phyloP scores from a whole-genome alignment of 2,888 invertebrate species.

The Tanytarsus gracilentus region DNA sequence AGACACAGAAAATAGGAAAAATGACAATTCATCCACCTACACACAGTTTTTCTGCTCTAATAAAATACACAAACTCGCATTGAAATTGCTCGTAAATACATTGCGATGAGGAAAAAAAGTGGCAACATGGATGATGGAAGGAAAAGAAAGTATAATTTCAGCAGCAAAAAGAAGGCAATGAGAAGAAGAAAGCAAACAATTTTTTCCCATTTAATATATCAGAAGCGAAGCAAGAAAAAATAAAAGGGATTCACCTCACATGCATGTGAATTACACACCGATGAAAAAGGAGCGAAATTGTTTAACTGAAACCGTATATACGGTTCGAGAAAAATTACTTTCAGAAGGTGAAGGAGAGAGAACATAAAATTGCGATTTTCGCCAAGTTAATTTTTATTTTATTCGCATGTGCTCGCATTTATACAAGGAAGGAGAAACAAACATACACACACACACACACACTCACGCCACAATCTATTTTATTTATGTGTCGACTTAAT shows the following conservation, averaged over 20 bases:
- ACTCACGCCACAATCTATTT: not conserved
- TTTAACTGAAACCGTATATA: not conserved
- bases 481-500: conserved; percentile 21
- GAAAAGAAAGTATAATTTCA: conserved; percentile 10
- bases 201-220: too few relatives aligned
- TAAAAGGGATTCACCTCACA: too few relatives aligned
- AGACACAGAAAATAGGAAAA: too few relatives aligned
- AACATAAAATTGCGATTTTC: conserved; percentile 24
- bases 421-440: too few relatives aligned
- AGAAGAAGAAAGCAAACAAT: too few relatives aligned
- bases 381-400: conserved; percentile 26
- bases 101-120: not conserved
- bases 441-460: not conserved
- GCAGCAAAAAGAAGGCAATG: not conserved
- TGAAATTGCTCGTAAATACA: not conserved
- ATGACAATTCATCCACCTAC: too few relatives aligned
- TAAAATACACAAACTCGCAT: too few relatives aligned
- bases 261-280: not conserved
- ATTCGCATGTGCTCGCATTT: not conserved
- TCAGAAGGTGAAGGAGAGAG: conserved; percentile 4
- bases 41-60: not conserved
- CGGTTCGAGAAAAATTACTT: too few relatives aligned
- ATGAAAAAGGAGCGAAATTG: not conserved
- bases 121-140: not conserved
- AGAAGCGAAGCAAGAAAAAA: too few relatives aligned